Evolutionary conservation across 2,113 vertebrate genomes (phyloP).

Genomic region (rat (Rattus norvegicus)): DNA sequence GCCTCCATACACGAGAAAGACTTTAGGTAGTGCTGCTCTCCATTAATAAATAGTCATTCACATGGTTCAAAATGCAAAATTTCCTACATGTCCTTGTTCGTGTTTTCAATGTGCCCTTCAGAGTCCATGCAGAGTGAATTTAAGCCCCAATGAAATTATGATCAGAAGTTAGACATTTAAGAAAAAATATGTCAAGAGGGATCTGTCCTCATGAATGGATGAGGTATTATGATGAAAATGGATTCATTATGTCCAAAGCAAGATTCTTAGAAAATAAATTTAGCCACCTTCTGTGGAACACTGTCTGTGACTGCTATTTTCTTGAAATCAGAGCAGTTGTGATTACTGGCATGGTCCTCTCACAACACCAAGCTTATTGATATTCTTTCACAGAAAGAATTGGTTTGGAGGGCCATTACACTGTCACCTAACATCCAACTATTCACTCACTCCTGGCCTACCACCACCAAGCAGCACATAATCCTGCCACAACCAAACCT

Average conservation of each 20-base stretch:
- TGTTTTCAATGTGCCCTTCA: not conserved
- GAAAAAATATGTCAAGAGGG: not conserved
- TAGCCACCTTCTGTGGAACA: not conserved
- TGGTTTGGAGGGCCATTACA: not conserved
- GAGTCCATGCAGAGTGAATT: not conserved
- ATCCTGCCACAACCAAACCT: not conserved
- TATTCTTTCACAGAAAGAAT: not conserved
- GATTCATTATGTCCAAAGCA: not conserved
- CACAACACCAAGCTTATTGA: not conserved
- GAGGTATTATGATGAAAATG: not conserved
- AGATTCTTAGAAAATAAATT: not conserved
- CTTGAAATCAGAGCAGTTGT: not conserved
- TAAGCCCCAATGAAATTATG: not conserved
- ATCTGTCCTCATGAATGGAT: not conserved
- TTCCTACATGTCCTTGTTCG: not conserved
- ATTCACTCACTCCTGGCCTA: not conserved
- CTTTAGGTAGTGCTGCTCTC: not conserved
- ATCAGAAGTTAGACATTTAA: not conserved
- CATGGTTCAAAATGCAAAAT: conserved; percentile 10
- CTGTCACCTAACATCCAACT: not conserved
- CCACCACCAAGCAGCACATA: too few relatives aligned
- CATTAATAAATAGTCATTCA: not conserved
- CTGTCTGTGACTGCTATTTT: not conserved
- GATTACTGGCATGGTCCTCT: not conserved
- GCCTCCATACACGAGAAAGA: not conserved